A percentile compares a stretch with the other conserved stretches of the same genome.
These are phyloP conservation scores for Platichthys stellatus DNA, from an alignment of 2,113 vertebrate species.

Conservation along the genomic window DNA sequence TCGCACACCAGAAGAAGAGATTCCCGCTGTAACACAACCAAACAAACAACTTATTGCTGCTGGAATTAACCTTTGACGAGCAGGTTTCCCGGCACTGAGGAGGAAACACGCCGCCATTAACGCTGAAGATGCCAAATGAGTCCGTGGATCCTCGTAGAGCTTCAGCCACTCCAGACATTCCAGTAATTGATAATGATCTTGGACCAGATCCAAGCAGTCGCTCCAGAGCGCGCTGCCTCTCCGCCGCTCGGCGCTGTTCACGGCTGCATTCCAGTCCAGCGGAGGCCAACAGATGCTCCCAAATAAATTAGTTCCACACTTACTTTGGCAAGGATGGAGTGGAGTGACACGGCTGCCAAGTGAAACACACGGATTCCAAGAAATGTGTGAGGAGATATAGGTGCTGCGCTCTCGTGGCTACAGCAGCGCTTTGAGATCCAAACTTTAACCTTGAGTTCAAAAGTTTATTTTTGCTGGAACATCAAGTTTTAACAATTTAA, in stretches of 20 bases:
- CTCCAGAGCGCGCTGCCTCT: constrained; percentile 17
- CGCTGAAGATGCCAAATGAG: not conserved
- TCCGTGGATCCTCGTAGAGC: not conserved
- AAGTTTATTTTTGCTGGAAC: too few species aligned
- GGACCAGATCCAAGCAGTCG: constrained; percentile 31
- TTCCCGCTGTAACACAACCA: constrained; percentile 19
- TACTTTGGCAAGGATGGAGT: constrained; percentile 32
- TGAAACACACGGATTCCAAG: constrained; percentile 15
- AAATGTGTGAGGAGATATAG: constrained; percentile 8
- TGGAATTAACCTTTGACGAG: constrained; percentile 46
- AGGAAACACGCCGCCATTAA: not conserved
- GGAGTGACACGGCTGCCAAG: constrained; percentile 28
- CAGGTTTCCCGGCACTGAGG: not conserved
- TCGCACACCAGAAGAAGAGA: constrained; percentile 17
- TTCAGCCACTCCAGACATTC: constrained; percentile 19
- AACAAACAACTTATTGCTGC: constrained; percentile 51
- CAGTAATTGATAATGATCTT: constrained; percentile 30
- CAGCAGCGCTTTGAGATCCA: not conserved
- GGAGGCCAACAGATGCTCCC: constrained; percentile 46
- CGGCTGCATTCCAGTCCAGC: constrained; percentile 25
- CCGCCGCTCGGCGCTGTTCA: not conserved
- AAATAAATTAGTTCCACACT: constrained; percentile 41
- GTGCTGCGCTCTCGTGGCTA: not conserved
- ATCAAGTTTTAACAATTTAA: too few species aligned
- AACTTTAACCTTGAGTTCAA: not conserved